Evolutionary conservation across 35 echinoderm and acorn worm species (phyloP), one percentile per base, ranked within the genome.

Genomic region (Holothuria glaberrima): DNA sequence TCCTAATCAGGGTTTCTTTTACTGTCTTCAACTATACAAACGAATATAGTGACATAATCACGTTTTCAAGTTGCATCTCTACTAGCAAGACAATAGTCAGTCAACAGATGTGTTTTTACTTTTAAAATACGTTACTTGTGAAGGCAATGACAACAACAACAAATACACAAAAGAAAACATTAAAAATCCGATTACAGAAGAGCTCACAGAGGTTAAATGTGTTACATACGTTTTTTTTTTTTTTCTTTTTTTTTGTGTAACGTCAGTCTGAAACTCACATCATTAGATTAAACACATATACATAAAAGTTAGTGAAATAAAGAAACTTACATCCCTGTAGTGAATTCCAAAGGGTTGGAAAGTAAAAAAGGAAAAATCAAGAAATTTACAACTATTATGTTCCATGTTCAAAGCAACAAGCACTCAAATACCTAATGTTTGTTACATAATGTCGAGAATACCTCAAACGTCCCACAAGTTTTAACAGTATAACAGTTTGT

Each of bases 91-190:
- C 63, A 66, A 4, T 16, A 46, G 44, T 66, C 12, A 66, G 20
- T 66, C 63, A 12, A 66, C 63, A 16, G 63, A 66, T 17, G 63
- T 66, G n/a, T 21, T 66, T 66, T 66, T 25, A 25, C 28, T n/a
- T n/a, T 66, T 17, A 16, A 17, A 66, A 66, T 66, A 66, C 2
- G 63, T 66, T 66, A 66, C 10, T 66, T 66, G 3, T 66, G 21
- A 66, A 66, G 63, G 63, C 12, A 14, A 66, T 19, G 63, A 66
- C 9, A 66, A 66, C 63, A 66, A 66, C 63, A 66, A 29, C 12
- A 16, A 66, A n/a, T n/a, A 9, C n/a, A 66, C 63, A 66, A 66
- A 66, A 66, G 22, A 66, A 66, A 66, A 66, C 63, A 66, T 66
- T 66, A 66, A 66, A 66, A 66, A 66, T 66, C 20, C 20, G 63